Evolutionary conservation across 2,888 invertebrate genomes (phyloP), one percentile per base, ranked within the genome.

Genomic region (Druceiella hillmani): DNA sequence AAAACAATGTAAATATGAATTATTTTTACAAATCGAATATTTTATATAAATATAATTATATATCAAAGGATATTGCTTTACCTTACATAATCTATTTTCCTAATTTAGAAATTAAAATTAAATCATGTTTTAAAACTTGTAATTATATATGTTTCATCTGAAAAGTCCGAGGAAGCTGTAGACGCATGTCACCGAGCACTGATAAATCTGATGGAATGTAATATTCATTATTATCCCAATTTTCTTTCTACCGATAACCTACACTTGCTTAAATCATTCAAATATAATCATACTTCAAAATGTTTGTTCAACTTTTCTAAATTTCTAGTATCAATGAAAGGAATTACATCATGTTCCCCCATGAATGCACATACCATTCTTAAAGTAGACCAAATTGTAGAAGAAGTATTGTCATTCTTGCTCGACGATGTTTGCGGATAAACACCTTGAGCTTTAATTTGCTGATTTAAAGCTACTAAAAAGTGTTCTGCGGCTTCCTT

Each of bases 401-500:
- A 86, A 0, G 94, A 94, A 57, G 76, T 81, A 35, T 79, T 88
- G 46, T 79, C 74, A 57, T 40, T 43, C 13, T 41, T 38, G 38
- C 49, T 52, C 10, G 50, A 47, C 25, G 55, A 52, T 38, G 62
- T 46, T 26, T 60, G 56, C 36, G 66, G 66, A 40, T 60, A 58
- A 56, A 53, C 62, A 50, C 46, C 66, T 48, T 54, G 69, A 46
- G 60, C 71, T 58, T 55, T 80, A 13, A 86, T 79, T 69, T 99
- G 98, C 61, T 94, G 86, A 62, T 92, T 94, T 22, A 99, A 66
- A 1, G 97, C 95, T 3, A 86, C 84, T 32, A 98, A 62, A 53
- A 99, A 86, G 69, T 99, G 98, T 61, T 97, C 95, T 9, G 88
- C 90, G 4, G 98, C 95, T 68, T 98, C 88, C 55, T 84, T 93